Percentiles rank a stretch among this genome's conserved stretches.
These are phyloP conservation scores for Hypercompe scribonia DNA, from an alignment of 2,888 invertebrate genomes.

Conservation along the genomic window DNA sequence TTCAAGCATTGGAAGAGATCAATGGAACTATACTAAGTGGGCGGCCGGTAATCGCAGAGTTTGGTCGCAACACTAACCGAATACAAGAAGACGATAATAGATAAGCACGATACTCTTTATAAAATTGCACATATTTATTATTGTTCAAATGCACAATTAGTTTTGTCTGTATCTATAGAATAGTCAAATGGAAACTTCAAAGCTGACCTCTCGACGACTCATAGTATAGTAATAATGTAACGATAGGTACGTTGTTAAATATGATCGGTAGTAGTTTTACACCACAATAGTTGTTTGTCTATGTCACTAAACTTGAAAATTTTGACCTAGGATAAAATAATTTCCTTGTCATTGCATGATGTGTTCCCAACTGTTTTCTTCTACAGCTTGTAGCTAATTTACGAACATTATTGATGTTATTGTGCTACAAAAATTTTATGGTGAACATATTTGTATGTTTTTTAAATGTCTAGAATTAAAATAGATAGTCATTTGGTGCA, in stretches of 20 bases:
- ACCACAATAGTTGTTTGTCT: background rate
- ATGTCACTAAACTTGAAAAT: background rate
- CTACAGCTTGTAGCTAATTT: background rate
- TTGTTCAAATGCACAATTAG: constrained; percentile 1
- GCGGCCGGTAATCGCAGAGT: constrained; percentile 80
- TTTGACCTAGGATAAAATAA: background rate
- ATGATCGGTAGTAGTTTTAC: background rate
- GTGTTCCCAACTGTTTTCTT: background rate
- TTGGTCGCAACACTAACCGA: constrained; percentile 65
- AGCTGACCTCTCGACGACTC: background rate
- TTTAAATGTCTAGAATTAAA: background rate
- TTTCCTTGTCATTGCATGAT: background rate
- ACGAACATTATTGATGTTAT: background rate
- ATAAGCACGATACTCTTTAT: constrained; percentile 15
- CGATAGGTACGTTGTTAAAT: background rate
- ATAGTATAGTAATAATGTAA: background rate
- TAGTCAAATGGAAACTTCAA: background rate
- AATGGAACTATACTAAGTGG: constrained; percentile 84
- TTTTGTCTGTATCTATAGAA: background rate
- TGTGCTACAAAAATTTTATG: background rate
- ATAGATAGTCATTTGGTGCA: constrained; percentile 36
- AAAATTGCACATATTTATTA: constrained; percentile 9
- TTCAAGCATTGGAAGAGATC: constrained; percentile 79
- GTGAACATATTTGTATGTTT: background rate
- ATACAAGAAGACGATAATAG: constrained; percentile 26